Conservation (phyloP, 30 jellyfish, hydroid and myxozoan genomes). For the Phacellophora camtschatica region DNA sequence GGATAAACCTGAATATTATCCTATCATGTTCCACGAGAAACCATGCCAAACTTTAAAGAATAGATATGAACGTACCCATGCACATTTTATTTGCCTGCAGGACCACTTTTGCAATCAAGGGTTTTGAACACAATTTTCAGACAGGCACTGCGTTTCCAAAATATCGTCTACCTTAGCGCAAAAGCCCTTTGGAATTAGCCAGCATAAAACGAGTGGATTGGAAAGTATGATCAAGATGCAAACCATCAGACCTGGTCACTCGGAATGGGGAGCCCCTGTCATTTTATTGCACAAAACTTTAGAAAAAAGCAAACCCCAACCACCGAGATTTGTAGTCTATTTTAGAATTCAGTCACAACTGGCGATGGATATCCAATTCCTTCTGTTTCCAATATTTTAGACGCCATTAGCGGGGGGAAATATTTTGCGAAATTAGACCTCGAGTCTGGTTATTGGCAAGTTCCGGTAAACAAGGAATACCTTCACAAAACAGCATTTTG, state of each 20-base stretch:
- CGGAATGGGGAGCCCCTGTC: conserved; percentile 4
- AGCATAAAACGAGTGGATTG: neutral
- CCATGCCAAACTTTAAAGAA: neutral
- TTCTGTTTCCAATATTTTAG: neutral
- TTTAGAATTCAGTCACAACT: conserved; percentile 5
- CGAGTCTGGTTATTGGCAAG: conserved; percentile 20
- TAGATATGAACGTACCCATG: neutral
- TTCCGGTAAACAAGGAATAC: neutral
- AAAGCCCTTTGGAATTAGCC: neutral
- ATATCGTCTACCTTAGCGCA: neutral
- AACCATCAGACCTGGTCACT: neutral
- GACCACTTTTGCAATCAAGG: neutral
- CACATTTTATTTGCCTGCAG: neutral
- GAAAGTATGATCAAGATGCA: neutral
- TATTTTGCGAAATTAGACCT: neutral
- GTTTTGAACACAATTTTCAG: neutral
- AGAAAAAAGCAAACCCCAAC: conserved; percentile 10
- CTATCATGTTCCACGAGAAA: neutral
- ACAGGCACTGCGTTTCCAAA: neutral
- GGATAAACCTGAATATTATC: neutral
- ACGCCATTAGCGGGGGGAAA: neutral
- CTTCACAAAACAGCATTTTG: neutral
- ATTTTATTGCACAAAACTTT: neutral
- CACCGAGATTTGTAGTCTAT: conserved; percentile 15
- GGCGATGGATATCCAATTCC: conserved; percentile 41